phyloP scores from a whole-genome alignment of 37 sponge, comb jelly and placozoan genomes.

The Aplysina aerophoba region DNA sequence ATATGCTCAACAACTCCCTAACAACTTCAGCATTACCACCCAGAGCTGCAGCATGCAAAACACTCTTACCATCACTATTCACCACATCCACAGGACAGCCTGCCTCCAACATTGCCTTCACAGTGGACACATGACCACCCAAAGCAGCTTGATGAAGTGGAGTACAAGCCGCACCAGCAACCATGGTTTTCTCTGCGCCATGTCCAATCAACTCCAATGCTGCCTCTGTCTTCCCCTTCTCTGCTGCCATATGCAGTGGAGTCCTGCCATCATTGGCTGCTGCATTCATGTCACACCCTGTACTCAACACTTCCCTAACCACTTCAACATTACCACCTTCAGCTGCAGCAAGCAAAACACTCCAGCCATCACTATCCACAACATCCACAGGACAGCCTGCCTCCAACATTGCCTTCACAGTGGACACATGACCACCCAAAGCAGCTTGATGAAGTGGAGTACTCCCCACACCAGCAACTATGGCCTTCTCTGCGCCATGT shows the following conservation, averaged over 20 bases:
- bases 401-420: neutral
- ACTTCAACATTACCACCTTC: neutral
- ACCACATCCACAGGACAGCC: neutral
- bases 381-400: conserved; percentile 1
- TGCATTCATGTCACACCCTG: neutral
- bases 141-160: conserved; percentile 26
- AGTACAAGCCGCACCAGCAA: neutral
- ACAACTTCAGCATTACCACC: too few relatives aligned
- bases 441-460: conserved; percentile 31
- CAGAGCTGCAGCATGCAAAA: too few relatives aligned
- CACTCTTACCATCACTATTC: too few relatives aligned
- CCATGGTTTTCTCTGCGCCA: neutral
- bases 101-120: neutral
- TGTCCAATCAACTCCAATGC: neutral
- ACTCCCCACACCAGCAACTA: neutral
- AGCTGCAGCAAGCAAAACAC: neutral
- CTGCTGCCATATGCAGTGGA: conserved; percentile 11
- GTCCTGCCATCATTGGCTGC: neutral
- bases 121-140: neutral
- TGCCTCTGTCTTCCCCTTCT: neutral
- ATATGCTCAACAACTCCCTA: too few relatives aligned
- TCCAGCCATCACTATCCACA: neutral
- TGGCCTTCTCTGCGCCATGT: conserved; percentile 5
- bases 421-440: neutral
- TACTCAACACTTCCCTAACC: neutral